Percentiles rank a stretch among this genome's conserved stretches.
Evolutionary conservation across 2,797 vertebrate species (phyloP).

Genomic region (Hemitrygon akajei): DNA sequence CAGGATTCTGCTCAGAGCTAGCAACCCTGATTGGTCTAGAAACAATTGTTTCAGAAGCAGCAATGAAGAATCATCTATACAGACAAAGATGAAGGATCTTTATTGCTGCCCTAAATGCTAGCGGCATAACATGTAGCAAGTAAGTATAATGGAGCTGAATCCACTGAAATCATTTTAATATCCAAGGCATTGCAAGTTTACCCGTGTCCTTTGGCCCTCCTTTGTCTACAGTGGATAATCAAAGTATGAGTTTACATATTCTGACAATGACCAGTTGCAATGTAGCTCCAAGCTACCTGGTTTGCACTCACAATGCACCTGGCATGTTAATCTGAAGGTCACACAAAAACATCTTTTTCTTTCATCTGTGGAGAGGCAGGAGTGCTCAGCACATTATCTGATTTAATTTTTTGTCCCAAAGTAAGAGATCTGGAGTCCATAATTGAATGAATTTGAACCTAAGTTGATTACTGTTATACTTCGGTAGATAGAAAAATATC

Average conservation of each 20-base stretch:
- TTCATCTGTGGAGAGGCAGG: background rate
- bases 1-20: no score
- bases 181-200: background rate
- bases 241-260: background rate
- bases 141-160: no score
- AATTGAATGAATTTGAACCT: background rate
- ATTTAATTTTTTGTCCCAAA: background rate
- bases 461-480: background rate
- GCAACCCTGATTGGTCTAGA: no score
- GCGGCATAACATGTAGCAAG: no score
- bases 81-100: no score
- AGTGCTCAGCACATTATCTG: background rate
- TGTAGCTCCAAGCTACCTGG: background rate
- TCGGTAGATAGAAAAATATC: background rate
- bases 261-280: background rate
- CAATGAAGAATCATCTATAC: no score
- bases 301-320: background rate
- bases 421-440: background rate
- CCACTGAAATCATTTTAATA: background rate
- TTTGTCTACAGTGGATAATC: background rate
- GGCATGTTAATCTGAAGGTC: background rate
- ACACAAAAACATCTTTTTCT: background rate
- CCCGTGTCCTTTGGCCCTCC: background rate
- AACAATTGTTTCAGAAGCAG: no score
- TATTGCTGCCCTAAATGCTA: no score